These are phyloP conservation scores for Caenorhabditis sp. DNA, from an alignment of 2,888 invertebrate species.

Conservation along the genomic window DNA sequence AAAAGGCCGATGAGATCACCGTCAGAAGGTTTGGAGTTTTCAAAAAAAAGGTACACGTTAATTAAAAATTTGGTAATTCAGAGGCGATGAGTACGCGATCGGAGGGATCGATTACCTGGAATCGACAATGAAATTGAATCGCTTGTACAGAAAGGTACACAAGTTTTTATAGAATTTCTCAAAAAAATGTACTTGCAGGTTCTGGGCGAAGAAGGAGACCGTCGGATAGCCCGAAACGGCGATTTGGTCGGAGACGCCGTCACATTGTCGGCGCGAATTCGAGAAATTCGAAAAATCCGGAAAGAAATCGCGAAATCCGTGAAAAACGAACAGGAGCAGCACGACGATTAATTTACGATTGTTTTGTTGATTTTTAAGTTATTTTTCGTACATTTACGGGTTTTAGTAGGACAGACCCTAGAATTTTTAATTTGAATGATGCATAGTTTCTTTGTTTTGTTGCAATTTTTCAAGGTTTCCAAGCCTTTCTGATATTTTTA, in stretches of 20 bases:
- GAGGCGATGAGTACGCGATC: conserved; percentile 63
- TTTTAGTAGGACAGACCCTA: background rate
- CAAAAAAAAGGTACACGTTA: too few species aligned
- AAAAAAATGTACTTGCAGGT: conserved; percentile 16
- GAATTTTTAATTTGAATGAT: background rate
- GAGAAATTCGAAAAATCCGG: conserved; percentile 13
- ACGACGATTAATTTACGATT: background rate
- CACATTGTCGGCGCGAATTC: conserved; percentile 23
- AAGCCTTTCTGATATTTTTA: background rate
- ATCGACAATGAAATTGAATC: conserved; percentile 63
- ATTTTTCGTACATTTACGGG: background rate
- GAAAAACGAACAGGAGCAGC: background rate
- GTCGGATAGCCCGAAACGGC: conserved; percentile 58
- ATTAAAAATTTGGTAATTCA: conserved; percentile 26
- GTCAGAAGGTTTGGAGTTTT: conserved; percentile 33
- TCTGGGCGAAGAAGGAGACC: conserved; percentile 59
- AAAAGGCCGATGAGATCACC: conserved; percentile 56
- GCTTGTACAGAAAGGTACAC: conserved; percentile 56
- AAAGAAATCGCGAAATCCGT: conserved; percentile 15
- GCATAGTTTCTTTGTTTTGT: background rate
- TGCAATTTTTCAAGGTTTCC: background rate
- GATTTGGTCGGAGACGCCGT: conserved; percentile 45
- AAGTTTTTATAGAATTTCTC: background rate
- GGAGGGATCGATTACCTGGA: conserved; percentile 67
- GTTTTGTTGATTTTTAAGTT: background rate